A percentile compares a stretch with the other conserved stretches of the same genome.
Conservation (phyloP, 1,140 invertebrate species). For the Zaprionus inermis region DNA sequence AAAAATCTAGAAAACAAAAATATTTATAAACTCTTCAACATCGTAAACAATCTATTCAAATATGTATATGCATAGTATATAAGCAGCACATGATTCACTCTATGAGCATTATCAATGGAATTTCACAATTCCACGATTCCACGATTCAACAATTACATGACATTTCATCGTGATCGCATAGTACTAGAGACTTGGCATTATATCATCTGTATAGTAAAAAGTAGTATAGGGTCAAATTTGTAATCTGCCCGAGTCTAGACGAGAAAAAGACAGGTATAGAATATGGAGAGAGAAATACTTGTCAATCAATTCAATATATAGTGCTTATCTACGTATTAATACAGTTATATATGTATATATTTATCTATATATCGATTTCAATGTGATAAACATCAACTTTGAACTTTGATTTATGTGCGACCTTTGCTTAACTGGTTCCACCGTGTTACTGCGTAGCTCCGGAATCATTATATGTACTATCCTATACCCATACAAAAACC, state of each 20-base stretch:
- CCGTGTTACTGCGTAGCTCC: conserved; percentile 10
- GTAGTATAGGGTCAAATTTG: not conserved
- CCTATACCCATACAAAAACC: not conserved
- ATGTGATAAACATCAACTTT: conserved; percentile 5
- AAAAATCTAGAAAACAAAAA: not conserved
- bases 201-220: not conserved
- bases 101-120: not conserved
- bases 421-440: conserved; percentile 22
- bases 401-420: conserved; percentile 9
- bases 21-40: not conserved
- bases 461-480: not conserved
- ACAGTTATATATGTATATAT: not conserved
- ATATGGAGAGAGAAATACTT: not conserved
- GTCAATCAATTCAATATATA: not conserved
- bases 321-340: conserved; percentile 2
- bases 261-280: not conserved
- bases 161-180: conserved; percentile 9
- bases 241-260: not conserved
- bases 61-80: conserved; percentile 1
- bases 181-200: not conserved
- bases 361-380: not conserved
- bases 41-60: conserved; percentile 11
- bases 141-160: conserved; percentile 16
- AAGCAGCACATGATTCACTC: not conserved
- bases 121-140: conserved; percentile 18